Evolutionary conservation across 1,140 invertebrate species (phyloP).

Genomic region (Cryptotermes secundus): DNA sequence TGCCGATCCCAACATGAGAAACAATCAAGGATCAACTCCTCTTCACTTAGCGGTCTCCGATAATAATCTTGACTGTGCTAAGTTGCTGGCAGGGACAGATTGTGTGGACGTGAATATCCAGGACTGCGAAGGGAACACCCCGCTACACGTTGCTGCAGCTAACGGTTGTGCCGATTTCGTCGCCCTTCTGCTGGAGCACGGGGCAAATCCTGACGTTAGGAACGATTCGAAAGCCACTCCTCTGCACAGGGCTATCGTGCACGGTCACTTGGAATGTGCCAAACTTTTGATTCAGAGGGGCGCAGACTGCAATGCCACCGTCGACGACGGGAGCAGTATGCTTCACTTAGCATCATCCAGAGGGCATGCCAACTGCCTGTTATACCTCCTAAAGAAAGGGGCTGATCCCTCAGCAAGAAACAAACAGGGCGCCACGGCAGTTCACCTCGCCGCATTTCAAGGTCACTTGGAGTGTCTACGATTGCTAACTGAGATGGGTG

Average conservation of each 20-base stretch:
- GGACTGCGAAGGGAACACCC: constrained; percentile 60
- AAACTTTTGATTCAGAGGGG: constrained; percentile 56
- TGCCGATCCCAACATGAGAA: not conserved
- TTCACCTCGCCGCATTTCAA: constrained; percentile 68
- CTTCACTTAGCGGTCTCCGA: not conserved
- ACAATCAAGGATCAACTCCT: not conserved
- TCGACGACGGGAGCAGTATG: constrained; percentile 72
- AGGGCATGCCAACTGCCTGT: not conserved
- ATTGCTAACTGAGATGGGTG: constrained; percentile 61
- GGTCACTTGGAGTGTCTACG: constrained; percentile 54
- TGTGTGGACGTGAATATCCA: constrained; percentile 61
- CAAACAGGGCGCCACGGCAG: not conserved
- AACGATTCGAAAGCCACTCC: constrained; percentile 34
- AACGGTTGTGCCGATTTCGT: not conserved
- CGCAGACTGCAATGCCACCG: constrained; percentile 67
- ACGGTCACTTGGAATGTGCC: constrained; percentile 45
- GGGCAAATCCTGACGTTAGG: not conserved
- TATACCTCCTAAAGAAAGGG: not conserved
- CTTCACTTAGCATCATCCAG: constrained; percentile 47
- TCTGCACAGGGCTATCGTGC: constrained; percentile 41
- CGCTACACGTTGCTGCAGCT: constrained; percentile 59
- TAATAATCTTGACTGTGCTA: not conserved
- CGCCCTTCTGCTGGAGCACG: constrained; percentile 40
- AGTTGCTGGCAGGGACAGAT: constrained; percentile 56
- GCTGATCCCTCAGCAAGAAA: not conserved